phyloP scores from a whole-genome alignment of 2,888 invertebrate species.

The Tetheella fluctuosa region DNA sequence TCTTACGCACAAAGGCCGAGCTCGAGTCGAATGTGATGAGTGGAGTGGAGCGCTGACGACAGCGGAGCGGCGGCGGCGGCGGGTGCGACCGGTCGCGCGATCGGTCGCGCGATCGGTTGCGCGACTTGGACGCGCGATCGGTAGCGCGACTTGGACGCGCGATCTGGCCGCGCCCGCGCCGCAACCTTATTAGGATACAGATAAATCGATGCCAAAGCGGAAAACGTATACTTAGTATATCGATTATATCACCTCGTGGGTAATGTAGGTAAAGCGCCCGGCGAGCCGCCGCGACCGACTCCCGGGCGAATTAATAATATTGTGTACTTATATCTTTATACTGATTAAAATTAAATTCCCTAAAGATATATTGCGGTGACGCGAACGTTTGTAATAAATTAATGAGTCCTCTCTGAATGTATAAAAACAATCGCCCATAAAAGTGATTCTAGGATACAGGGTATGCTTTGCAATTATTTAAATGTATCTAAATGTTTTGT shows the following conservation, averaged over 20 bases:
- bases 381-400: constrained; percentile 76
- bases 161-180: constrained; percentile 33
- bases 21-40: constrained; percentile 35
- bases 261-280: constrained; percentile 72
- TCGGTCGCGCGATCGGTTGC: background rate
- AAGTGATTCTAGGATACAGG: constrained; percentile 96
- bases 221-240: constrained; percentile 79
- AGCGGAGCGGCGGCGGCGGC: constrained; percentile 32
- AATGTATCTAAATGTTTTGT: constrained; percentile 86
- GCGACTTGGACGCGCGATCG: constrained; percentile 19
- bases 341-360: constrained; percentile 73
- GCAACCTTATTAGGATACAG: constrained; percentile 68
- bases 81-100: constrained; percentile 20
- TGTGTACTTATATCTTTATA: constrained; percentile 78
- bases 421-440: constrained; percentile 85
- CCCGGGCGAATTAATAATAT: constrained; percentile 64
- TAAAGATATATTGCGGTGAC: constrained; percentile 76
- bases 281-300: constrained; percentile 37
- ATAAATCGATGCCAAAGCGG: constrained; percentile 80
- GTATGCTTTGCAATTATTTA: constrained; percentile 97
- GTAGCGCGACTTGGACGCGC: constrained; percentile 13
- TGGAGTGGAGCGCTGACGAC: constrained; percentile 40
- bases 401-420: constrained; percentile 80
- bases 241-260: constrained; percentile 75
- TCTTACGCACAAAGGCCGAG: constrained; percentile 33